phyloP scores from a whole-genome alignment of 2,888 invertebrate species.

The Orchesella flavescens region DNA sequence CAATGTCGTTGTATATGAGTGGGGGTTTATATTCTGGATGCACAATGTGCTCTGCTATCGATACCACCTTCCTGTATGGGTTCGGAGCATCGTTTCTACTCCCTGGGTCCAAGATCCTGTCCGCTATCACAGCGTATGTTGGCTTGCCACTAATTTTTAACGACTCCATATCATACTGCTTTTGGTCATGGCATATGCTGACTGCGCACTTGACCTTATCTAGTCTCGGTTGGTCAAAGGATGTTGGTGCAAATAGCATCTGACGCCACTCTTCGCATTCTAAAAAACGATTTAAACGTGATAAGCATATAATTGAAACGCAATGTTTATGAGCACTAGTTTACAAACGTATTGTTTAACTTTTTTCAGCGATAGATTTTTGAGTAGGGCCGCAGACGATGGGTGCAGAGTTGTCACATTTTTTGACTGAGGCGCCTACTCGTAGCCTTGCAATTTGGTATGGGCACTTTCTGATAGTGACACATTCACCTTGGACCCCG shows the following conservation, averaged over 20 bases:
- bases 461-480: constrained; percentile 25
- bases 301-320: no score
- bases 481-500: constrained; percentile 35
- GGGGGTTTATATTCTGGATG: constrained; percentile 68
- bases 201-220: background rate
- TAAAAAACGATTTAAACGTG: background rate
- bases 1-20: constrained; percentile 71
- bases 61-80: constrained; percentile 43
- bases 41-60: constrained; percentile 55
- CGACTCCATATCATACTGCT: background rate
- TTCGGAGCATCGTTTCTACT: background rate
- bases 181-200: background rate
- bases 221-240: constrained; percentile 6
- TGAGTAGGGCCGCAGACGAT: constrained; percentile 33
- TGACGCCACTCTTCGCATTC: constrained; percentile 36
- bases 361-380: constrained; percentile 14
- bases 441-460: constrained; percentile 26
- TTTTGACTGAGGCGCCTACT: constrained; percentile 10
- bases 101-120: constrained; percentile 14
- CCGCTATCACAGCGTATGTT: constrained; percentile 46
- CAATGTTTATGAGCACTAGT: no score
- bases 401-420: background rate
- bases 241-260: constrained; percentile 25
- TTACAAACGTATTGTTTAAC: constrained; percentile 4
- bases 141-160: constrained; percentile 39